Conservation (phyloP, 2,888 invertebrate species). For the Campoplex capitator region DNA sequence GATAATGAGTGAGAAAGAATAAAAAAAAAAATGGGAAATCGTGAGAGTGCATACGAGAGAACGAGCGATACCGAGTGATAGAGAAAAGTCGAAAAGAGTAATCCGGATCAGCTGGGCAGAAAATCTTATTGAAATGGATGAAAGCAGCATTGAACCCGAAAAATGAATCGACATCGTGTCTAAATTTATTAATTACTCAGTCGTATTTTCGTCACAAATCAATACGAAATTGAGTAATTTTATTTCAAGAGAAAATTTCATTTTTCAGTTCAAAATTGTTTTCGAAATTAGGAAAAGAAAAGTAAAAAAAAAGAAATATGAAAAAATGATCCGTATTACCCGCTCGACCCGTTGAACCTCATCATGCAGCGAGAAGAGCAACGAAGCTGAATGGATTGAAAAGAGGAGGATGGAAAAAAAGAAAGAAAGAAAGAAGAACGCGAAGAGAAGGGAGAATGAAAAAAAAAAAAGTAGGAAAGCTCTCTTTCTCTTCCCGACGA, state of each 20-base stretch:
- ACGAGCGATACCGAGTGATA: slow-evolving; percentile 48
- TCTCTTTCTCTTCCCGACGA: slow-evolving; percentile 34
- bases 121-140: slow-evolving; percentile 15
- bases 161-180: not conserved
- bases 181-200: not conserved
- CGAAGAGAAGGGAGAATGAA: slow-evolving; percentile 4
- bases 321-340: slow-evolving; percentile 20
- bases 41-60: slow-evolving; percentile 43
- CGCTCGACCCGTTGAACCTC: slow-evolving; percentile 8
- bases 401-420: slow-evolving; percentile 28
- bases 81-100: slow-evolving; percentile 30
- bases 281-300: not conserved
- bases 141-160: not conserved
- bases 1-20: slow-evolving; percentile 50
- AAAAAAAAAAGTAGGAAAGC: slow-evolving; percentile 14
- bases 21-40: slow-evolving; percentile 34
- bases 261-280: not conserved
- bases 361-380: slow-evolving; percentile 19
- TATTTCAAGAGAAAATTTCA: too few species aligned
- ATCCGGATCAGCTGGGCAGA: slow-evolving; percentile 14
- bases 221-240: too few species aligned
- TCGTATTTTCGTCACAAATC: not conserved
- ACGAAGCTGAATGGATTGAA: slow-evolving; percentile 37
- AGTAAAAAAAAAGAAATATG: not conserved
- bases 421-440: slow-evolving; percentile 41